Evolutionary conservation across 2,888 invertebrate genomes (phyloP), one percentile per base, ranked within the genome.

Genomic region (Lycocerus yunnanus): DNA sequence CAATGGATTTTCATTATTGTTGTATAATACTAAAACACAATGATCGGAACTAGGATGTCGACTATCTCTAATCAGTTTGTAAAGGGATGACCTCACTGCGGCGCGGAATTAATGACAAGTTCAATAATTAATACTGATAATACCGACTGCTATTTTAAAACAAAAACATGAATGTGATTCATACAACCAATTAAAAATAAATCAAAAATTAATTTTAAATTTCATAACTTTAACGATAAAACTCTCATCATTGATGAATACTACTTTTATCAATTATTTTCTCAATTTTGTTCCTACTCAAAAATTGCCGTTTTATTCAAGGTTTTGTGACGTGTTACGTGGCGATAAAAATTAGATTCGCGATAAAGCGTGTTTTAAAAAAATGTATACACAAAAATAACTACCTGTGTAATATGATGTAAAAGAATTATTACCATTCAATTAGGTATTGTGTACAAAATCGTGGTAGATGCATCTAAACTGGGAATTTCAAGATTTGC

Each of bases 271-370:
- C 61, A 18, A 63, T 63, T 63, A 63, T 63, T 63, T 63, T 20
- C n/a, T 18, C 18, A 63, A 20, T 63, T 63, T 63, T n/a, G 20
- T 18, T 63, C 61, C 61, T 63, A 63, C 61, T 63, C 61, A 63
- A 63, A 43, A 43, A 63, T 6, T 20, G 15, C 61, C 13, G 13
- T 63, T 10, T 63, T 63, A 63, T 63, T 63, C 61, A 63, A 63
- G 61, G 61, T 15, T 13, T 24, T n/a, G 13, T 63, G 61, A 63
- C 61, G 61, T 63, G 61, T 63, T 18, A 63, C 18, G 15, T 63
- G 20, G 20, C 61, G 16, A 63, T 63, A 63, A 63, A 63, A 63
- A 63, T 63, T 63, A 63, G 43, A 63, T 63, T 63, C 20, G 61
- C 61, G 61, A 63, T 63, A 63, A 63, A 63, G 18, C 15, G 20